These are phyloP conservation scores for Ophiodon elongatus DNA, from an alignment of 2,113 vertebrate genomes.

Conservation along the genomic window DNA sequence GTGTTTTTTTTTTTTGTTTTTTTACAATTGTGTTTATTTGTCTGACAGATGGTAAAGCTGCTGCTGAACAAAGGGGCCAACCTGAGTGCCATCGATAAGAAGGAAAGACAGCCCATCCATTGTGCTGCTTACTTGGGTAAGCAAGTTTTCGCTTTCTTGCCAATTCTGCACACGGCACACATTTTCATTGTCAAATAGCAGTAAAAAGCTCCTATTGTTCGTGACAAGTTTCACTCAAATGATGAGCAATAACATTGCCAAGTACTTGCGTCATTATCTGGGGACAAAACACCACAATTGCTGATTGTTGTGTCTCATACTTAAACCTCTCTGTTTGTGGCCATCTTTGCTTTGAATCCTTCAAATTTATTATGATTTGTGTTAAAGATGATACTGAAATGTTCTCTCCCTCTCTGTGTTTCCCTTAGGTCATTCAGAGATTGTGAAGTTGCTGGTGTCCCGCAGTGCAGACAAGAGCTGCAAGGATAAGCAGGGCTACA, in stretches of 20 bases:
- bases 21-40: neutral
- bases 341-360: neutral
- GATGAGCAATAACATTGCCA: neutral
- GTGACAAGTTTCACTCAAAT: neutral
- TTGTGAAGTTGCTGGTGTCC: conserved; percentile 94
- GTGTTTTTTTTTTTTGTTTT: neutral
- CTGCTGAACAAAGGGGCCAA: conserved; percentile 96
- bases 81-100: conserved; percentile 94
- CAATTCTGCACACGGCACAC: neutral
- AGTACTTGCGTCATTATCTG: neutral
- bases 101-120: conserved; percentile 94
- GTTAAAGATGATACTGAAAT: neutral
- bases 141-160: conserved; percentile 7
- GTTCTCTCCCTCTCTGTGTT: neutral
- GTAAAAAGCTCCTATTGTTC: conserved; percentile 4
- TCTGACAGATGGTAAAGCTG: conserved; percentile 92
- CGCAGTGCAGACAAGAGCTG: conserved; percentile 92
- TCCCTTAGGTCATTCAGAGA: conserved; percentile 91
- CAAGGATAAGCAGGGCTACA: conserved; percentile 96
- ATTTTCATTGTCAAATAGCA: conserved; percentile 15
- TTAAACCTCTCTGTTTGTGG: neutral
- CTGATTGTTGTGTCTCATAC: neutral
- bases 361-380: neutral
- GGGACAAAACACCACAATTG: neutral
- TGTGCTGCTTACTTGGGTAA: conserved; percentile 95